Conservation (phyloP, 30 jellyfish, hydroid and myxozoan species). For the Hydra vulgaris region DNA sequence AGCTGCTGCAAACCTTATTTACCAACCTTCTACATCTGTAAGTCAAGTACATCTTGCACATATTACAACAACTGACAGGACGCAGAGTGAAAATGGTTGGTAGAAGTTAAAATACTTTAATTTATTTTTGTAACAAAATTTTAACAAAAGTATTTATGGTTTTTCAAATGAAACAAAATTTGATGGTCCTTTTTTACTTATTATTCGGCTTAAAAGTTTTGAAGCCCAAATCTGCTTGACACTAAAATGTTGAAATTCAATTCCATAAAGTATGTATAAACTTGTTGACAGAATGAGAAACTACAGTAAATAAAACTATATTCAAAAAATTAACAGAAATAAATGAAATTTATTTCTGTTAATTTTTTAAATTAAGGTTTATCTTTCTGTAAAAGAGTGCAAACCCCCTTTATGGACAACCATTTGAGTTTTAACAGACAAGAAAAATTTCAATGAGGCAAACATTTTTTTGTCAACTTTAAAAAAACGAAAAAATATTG, state of each 20-base stretch:
- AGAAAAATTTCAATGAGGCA: not conserved
- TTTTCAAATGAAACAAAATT: not conserved
- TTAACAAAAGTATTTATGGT: not conserved
- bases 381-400: not conserved
- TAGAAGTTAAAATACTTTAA: not conserved
- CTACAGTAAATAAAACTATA: not conserved
- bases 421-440: not conserved
- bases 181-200: not conserved
- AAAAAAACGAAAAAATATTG: not conserved
- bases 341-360: not conserved
- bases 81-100: not conserved
- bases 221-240: not conserved
- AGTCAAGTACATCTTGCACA: not conserved
- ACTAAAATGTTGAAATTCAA: not conserved
- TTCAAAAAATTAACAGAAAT: too few relatives aligned
- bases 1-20: not conserved
- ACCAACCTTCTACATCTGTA: not conserved
- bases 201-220: not conserved
- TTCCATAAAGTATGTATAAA: not conserved
- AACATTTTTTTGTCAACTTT: not conserved
- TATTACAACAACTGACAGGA: not conserved
- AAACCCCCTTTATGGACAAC: not conserved
- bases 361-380: not conserved
- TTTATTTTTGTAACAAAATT: not conserved
- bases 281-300: not conserved